A percentile compares a stretch with the other conserved stretches of the same genome.
These are phyloP conservation scores for Ephialtes manifestator DNA, from an alignment of 2,888 invertebrate genomes.

Conservation along the genomic window DNA sequence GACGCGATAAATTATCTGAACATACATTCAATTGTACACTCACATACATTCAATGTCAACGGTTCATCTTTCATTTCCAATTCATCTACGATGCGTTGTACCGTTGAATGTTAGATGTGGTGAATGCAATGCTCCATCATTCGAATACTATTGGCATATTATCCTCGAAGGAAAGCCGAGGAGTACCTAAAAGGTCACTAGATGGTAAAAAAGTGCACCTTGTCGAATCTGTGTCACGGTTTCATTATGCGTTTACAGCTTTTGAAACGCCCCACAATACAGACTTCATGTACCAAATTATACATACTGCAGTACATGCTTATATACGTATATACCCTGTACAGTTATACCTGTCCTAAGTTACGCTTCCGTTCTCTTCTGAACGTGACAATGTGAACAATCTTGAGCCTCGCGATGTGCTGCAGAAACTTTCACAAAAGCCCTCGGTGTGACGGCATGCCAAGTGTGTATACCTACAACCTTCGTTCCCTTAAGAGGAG, in stretches of 20 bases:
- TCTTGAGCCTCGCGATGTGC: constrained; percentile 32
- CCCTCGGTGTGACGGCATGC: constrained; percentile 50
- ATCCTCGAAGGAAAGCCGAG: constrained; percentile 5
- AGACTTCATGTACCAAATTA: not conserved
- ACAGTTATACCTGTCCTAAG: constrained; percentile 1
- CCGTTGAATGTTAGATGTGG: no score
- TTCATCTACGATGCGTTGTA: constrained; percentile 41
- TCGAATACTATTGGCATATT: constrained; percentile 20
- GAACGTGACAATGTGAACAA: constrained; percentile 64
- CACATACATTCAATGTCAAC: not conserved
- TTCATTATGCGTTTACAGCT: constrained; percentile 52
- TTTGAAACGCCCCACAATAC: constrained; percentile 13
- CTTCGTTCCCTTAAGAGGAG: constrained; percentile 16
- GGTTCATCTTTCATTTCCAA: constrained; percentile 37
- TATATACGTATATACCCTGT: not conserved
- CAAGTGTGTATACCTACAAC: constrained; percentile 49
- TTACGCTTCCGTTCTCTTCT: constrained; percentile 21
- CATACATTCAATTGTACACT: no score
- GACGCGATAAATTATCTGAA: not conserved
- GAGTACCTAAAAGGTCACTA: constrained; percentile 6
- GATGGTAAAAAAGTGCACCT: constrained; percentile 45
- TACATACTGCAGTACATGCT: constrained; percentile 14
- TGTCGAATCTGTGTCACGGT: constrained; percentile 64
- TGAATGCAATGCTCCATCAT: not conserved
- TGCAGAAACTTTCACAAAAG: constrained; percentile 62